phyloP scores from a whole-genome alignment of 2,797 vertebrate genomes.

The Sebastes minor region DNA sequence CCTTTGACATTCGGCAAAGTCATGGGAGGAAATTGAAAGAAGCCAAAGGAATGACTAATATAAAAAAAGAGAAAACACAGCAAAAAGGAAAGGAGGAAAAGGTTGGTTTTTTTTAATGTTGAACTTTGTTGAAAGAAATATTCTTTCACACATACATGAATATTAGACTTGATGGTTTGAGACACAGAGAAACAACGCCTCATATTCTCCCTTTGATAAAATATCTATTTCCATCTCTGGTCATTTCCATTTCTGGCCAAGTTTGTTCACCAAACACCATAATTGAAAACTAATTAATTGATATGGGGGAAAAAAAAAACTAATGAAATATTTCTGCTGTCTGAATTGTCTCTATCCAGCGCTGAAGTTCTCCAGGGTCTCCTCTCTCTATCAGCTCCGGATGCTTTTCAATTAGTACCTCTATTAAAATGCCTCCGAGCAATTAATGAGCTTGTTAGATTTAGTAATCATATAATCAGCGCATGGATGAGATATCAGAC shows the following conservation, averaged over 20 bases:
- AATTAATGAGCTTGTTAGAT: slow-evolving; percentile 66
- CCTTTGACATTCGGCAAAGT: slow-evolving; percentile 27
- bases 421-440: slow-evolving; percentile 65
- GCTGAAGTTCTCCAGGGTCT: slow-evolving; percentile 35
- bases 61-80: neutral
- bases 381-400: slow-evolving; percentile 26
- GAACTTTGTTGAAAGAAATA: neutral
- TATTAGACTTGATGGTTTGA: neutral
- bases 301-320: slow-evolving; percentile 14
- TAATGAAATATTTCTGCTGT: slow-evolving; percentile 31
- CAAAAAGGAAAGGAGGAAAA: too few species aligned
- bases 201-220: neutral
- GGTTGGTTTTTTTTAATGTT: neutral
- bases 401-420: slow-evolving; percentile 66
- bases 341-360: slow-evolving; percentile 8
- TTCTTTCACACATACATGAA: neutral
- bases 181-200: neutral
- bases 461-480: slow-evolving; percentile 63
- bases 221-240: neutral
- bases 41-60: neutral
- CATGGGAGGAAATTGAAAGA: neutral
- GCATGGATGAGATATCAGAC: slow-evolving; percentile 32
- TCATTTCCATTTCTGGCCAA: slow-evolving; percentile 24
- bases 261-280: slow-evolving; percentile 12
- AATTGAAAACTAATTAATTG: slow-evolving; percentile 49